Evolutionary conservation across 37 sponge, comb jelly and placozoan species (phyloP).

Genomic region (Dysidea cf. avara): DNA sequence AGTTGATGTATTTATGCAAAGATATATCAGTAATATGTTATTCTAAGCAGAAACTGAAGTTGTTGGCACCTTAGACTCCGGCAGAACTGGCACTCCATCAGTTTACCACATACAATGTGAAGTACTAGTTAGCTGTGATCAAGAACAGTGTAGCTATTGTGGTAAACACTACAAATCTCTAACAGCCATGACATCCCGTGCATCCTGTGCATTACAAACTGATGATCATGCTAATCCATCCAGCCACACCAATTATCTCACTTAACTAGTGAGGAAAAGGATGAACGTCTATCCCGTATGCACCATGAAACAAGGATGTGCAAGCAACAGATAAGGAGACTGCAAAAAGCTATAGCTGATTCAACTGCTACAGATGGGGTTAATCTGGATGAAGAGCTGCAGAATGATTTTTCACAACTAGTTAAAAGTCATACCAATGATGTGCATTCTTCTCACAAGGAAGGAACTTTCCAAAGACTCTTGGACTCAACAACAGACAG

Average conservation of each 20-base stretch:
- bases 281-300: not conserved
- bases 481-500: constrained; percentile 34
- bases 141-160: constrained; percentile 9
- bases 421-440: constrained; percentile 5
- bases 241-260: constrained; percentile 7
- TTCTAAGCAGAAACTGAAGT: constrained; percentile 4
- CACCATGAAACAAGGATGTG: not conserved
- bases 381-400: constrained; percentile 19
- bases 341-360: not conserved
- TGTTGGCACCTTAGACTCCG: constrained; percentile 14
- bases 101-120: constrained; percentile 24
- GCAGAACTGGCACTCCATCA: constrained; percentile 10
- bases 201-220: too few relatives aligned
- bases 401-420: constrained; percentile 9
- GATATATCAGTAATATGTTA: not conserved
- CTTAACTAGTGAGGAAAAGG: not conserved
- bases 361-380: constrained; percentile 7
- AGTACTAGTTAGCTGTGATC: not conserved
- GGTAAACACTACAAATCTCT: constrained; percentile 1
- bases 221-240: constrained; percentile 1
- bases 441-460: not conserved
- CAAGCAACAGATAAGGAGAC: not conserved
- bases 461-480: constrained; percentile 14
- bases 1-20: too few relatives aligned
- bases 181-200: too few relatives aligned